Base-by-base conservation (phyloP, 2,888 invertebrate genomes). In the Rhagonycha lutea region DNA sequence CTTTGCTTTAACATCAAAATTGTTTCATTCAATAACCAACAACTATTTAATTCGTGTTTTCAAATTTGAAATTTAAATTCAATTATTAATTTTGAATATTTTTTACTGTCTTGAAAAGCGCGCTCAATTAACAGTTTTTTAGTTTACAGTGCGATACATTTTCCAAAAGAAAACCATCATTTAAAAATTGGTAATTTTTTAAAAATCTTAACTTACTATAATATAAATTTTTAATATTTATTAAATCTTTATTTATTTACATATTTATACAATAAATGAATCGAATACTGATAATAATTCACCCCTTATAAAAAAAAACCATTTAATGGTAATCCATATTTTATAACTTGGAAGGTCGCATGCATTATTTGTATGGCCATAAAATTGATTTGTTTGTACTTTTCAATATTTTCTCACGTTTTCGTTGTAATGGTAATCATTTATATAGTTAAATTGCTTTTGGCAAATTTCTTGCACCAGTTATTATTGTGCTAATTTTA, bases 1-100 rank as follows among this genome's bases (percentile, higher is more conserved):
- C 74, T 74, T 62, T 69, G 69, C 68, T 69, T 65, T 68, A 67
- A n/a, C 47, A 47, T 47, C 47, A 47, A 47, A 47, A 47, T 47
- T 65, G 7, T 65, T 8, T 24, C 63, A 65, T 47, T 47, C 47
- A 47, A 47, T 47, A 47, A 47, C 47, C 47, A 65, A 24, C 63
- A 11, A 65, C n/a, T 12, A 24, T 23, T 14, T 24, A 8, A 65
- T 24, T 65, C 26, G 14, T 26, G 23, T 65, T 65, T 24, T 24
- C n/a, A 3, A n/a, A n/a, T n/a, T 24, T 24, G 9, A 24, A 23
- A 7, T 24, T 14, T 11, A 18, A 65, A 65, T 24, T 24, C 10
- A 65, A 2, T 23, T 24, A 24, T 14, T n/a, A 11, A 8, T 65
- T 65, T 65, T 5, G 11, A 23, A 18, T 10, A 14, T 10, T 60